phyloP scores from a whole-genome alignment of 2,888 invertebrate genomes.

The Apotomis capreana region DNA sequence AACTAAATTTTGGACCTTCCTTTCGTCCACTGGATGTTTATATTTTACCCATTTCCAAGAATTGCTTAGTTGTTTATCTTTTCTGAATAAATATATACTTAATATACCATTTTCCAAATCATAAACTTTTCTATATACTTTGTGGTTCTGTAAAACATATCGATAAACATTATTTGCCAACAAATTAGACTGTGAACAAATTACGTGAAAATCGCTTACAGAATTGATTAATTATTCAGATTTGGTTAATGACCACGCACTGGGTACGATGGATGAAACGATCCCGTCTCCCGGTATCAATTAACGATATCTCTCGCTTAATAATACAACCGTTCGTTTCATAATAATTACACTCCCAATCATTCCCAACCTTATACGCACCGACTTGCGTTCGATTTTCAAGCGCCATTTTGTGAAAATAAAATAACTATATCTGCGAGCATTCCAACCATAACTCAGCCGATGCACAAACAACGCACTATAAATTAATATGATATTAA shows the following conservation, averaged over 20 bases:
- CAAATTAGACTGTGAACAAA: constrained; percentile 13
- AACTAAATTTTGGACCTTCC: too few relatives aligned
- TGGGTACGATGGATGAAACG: constrained; percentile 46
- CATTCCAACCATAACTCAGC: constrained; percentile 64
- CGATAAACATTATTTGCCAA: neutral
- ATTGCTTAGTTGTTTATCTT: too few relatives aligned
- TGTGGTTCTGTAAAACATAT: too few relatives aligned
- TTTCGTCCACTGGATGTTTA: too few relatives aligned
- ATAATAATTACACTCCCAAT: neutral
- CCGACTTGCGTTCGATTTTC: neutral
- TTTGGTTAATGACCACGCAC: constrained; percentile 59
- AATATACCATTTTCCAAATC: too few relatives aligned
- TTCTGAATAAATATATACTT: too few relatives aligned
- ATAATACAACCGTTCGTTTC: neutral
- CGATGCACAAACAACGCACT: constrained; percentile 53
- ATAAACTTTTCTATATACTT: too few relatives aligned
- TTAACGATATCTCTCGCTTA: constrained; percentile 53
- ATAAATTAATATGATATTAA: constrained; percentile 26
- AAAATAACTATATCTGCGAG: constrained; percentile 46
- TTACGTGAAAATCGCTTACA: constrained; percentile 47
- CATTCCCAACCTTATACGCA: neutral
- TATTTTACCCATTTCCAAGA: too few relatives aligned
- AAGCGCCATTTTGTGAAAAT: neutral
- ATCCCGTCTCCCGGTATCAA: constrained; percentile 65
- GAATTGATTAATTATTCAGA: constrained; percentile 67